These are phyloP conservation scores for Oxycera nigricornis DNA, from an alignment of 2,888 invertebrate genomes.

Conservation along the genomic window DNA sequence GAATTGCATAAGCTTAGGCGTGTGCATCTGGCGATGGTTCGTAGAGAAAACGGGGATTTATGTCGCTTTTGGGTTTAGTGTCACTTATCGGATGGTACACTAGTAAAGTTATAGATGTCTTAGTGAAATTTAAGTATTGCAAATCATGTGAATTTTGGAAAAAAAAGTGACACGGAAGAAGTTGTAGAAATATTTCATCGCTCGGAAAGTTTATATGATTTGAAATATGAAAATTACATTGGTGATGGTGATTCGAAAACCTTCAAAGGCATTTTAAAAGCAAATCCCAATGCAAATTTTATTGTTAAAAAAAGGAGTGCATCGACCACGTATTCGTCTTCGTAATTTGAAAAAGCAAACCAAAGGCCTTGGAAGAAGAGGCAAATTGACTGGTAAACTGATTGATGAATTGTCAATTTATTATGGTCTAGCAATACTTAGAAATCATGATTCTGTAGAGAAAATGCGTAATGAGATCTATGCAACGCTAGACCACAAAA, in stretches of 20 bases:
- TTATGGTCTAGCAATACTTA: slow-evolving; percentile 38
- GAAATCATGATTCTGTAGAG: background rate
- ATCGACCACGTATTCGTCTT: background rate
- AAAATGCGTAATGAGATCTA: too few relatives aligned
- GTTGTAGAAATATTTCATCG: slow-evolving; percentile 43
- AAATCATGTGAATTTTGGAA: slow-evolving; percentile 37
- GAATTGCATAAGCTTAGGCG: too few relatives aligned
- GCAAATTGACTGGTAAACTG: too few relatives aligned
- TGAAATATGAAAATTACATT: slow-evolving; percentile 44
- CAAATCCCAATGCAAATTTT: background rate
- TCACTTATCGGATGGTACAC: slow-evolving; percentile 46
- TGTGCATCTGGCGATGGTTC: slow-evolving; percentile 36
- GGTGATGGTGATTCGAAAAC: slow-evolving; percentile 40
- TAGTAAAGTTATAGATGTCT: slow-evolving; percentile 47
- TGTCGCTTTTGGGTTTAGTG: slow-evolving; percentile 44
- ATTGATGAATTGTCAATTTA: too few relatives aligned
- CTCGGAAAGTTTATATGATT: slow-evolving; percentile 33
- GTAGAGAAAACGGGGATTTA: slow-evolving; percentile 43
- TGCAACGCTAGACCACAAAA: too few relatives aligned
- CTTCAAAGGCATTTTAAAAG: background rate
- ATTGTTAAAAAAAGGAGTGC: slow-evolving; percentile 9
- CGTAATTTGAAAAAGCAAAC: slow-evolving; percentile 8
- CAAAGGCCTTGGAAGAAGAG: background rate
- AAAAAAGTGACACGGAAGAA: slow-evolving; percentile 42
- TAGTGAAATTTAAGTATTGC: slow-evolving; percentile 46